Base-by-base conservation (phyloP, 2,888 invertebrate genomes). In the Ennomos fuscantarius region DNA sequence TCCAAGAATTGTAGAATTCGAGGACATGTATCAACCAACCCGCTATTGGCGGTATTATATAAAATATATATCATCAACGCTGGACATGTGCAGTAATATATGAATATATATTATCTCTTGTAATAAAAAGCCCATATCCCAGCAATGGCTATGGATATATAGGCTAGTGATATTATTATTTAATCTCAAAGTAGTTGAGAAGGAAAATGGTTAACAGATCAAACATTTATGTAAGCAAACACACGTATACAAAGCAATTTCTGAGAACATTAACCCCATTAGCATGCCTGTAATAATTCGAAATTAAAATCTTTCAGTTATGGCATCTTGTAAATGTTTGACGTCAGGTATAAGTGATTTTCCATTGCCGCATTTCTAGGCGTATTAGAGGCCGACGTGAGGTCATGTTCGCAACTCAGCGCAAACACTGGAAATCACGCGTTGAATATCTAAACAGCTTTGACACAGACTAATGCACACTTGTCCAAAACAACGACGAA, bases 301-400 rank as follows among this genome's bases (percentile, higher is more conserved):
- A 66, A 66, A 71, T 70, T n/a, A 70, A 71, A 75, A 69, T 65
- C 60, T 68, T 63, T 68, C 66, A 67, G 74, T 68, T 74, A 77
- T 69, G 63, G 67, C 68, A 63, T 66, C 70, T 72, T 64, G 70
- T 73, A 66, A 70, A 73, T 74, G 69, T 67, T 76, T 76, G 70
- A 66, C 67, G 66, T 73, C 72, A 70, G 63, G 42, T 52, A 34
- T 2, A 12, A 66, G 72, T 76, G 73, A 79, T 78, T 82, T 84
- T 80, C 81, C 81, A 78, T 79, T 76, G 73, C 66, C 62, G 64
- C 68, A 70, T 73, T 72, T 58, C 39, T 54, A 13, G 68, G 66
- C 70, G 76, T 78, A 84, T 83, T 80, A 80, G 70, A 73, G 49
- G 41, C 53, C 65, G 73, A 79, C 74, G 78, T 74, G 68, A 76